These are phyloP conservation scores for Drosophila obscura DNA, from an alignment of 1,140 invertebrate genomes.

Conservation along the genomic window DNA sequence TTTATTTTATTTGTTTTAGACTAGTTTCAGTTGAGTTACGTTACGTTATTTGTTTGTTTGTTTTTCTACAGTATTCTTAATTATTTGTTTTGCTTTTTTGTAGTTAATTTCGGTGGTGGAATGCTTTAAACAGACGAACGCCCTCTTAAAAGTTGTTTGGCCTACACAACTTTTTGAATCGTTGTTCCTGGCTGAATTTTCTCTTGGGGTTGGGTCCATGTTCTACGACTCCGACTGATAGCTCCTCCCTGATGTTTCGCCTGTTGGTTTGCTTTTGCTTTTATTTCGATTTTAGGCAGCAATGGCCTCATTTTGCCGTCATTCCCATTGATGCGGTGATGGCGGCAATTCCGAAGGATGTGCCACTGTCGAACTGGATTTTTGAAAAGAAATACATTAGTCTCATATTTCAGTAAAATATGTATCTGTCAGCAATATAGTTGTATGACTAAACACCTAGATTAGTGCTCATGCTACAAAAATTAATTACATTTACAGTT, in stretches of 20 bases:
- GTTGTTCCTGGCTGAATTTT: constrained; percentile 50
- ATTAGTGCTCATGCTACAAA: constrained; percentile 34
- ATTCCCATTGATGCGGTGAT: constrained; percentile 98
- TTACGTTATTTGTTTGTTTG: constrained; percentile 36
- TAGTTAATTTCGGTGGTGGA: constrained; percentile 72
- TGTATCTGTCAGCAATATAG: background rate
- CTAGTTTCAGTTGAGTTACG: constrained; percentile 79
- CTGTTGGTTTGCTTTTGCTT: constrained; percentile 35
- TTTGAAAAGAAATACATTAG: constrained; percentile 23
- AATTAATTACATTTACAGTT: constrained; percentile 29
- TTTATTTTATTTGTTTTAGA: constrained; percentile 58
- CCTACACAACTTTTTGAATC: constrained; percentile 55
- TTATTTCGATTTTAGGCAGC: constrained; percentile 83
- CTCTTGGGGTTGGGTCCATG: constrained; percentile 17
- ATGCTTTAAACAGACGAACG: constrained; percentile 60
- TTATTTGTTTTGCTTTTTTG: constrained; percentile 50
- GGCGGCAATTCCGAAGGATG: constrained; percentile 98
- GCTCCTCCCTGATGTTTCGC: constrained; percentile 30
- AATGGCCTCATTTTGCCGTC: constrained; percentile 85
- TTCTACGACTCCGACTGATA: constrained; percentile 3
- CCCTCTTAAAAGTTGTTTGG: constrained; percentile 48
- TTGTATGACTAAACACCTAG: background rate
- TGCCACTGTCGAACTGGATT: constrained; percentile 93
- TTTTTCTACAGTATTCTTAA: constrained; percentile 49
- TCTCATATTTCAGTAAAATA: background rate